Evolutionary conservation across 53 echinoderm and acorn worm species (phyloP).

Genomic region (Luidia sarsii): DNA sequence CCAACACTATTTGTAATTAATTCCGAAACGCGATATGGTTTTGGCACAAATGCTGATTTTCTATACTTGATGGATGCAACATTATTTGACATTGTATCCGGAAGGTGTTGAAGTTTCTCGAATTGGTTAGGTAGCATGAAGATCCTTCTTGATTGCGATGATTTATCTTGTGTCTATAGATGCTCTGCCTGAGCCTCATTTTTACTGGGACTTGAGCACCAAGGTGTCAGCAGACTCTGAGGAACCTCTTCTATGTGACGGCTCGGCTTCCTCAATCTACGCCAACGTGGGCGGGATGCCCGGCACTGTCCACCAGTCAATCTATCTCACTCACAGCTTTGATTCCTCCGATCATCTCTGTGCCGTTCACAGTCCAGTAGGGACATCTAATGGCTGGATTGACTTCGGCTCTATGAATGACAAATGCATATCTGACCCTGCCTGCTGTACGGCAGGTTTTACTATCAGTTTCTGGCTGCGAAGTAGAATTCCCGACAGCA

Average conservation of each 20-base stretch:
- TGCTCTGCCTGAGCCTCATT: slow-evolving; percentile 24
- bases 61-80: too few relatives aligned
- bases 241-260: slow-evolving; percentile 17
- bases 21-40: too few relatives aligned
- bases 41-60: too few relatives aligned
- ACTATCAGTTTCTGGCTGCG: slow-evolving; percentile 35
- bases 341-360: slow-evolving; percentile 45
- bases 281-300: slow-evolving; percentile 34
- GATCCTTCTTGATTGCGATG: too few relatives aligned
- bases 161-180: too few relatives aligned
- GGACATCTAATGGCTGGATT: background rate
- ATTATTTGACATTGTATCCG: too few relatives aligned
- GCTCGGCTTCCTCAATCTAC: slow-evolving; percentile 19
- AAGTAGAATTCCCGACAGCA: background rate
- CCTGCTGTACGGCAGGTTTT: slow-evolving; percentile 35
- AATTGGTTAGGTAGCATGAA: too few relatives aligned
- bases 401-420: background rate
- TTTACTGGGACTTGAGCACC: slow-evolving; percentile 43
- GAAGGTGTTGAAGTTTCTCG: too few relatives aligned
- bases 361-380: background rate
- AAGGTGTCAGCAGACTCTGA: slow-evolving; percentile 1
- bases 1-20: too few relatives aligned
- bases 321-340: background rate
- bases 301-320: background rate
- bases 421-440: slow-evolving; percentile 18